Conservation (phyloP, 2,797 vertebrate genomes). For the Podarcis siculus region DNA sequence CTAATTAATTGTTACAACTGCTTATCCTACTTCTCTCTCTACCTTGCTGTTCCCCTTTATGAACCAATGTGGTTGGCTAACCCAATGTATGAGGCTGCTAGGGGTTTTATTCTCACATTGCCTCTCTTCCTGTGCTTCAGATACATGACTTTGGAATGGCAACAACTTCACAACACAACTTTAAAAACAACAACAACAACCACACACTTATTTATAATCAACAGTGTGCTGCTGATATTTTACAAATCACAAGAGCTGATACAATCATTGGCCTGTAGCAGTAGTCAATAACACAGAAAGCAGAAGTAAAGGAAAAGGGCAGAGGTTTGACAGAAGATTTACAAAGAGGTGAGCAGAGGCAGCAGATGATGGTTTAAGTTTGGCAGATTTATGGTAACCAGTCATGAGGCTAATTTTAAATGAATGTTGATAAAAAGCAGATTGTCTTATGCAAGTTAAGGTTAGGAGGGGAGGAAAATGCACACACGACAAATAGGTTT, state of each 20-base stretch:
- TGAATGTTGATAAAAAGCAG: neutral
- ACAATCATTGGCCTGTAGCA: neutral
- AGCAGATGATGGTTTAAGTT: neutral
- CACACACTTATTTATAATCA: neutral
- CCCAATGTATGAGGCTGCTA: neutral
- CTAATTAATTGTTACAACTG: neutral
- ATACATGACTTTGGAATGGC: neutral
- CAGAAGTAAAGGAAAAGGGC: neutral
- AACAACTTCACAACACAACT: neutral
- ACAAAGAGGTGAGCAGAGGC: neutral
- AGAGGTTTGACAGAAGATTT: neutral
- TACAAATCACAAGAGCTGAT: neutral
- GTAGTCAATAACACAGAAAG: too few relatives aligned
- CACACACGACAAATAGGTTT: neutral
- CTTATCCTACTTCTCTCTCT: slow-evolving; percentile 13
- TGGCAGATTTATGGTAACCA: neutral
- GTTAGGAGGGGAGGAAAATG: too few relatives aligned
- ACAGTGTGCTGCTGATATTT: neutral
- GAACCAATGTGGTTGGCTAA: neutral
- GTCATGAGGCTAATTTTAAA: neutral
- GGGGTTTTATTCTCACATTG: neutral
- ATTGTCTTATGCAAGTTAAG: neutral
- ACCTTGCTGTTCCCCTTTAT: neutral
- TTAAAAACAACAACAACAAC: neutral
- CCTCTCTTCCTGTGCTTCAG: neutral